Percentiles rank a stretch among this genome's conserved stretches.
Evolutionary conservation across 2,797 vertebrate species (phyloP).

Genomic region (Echiichthys vipera): DNA sequence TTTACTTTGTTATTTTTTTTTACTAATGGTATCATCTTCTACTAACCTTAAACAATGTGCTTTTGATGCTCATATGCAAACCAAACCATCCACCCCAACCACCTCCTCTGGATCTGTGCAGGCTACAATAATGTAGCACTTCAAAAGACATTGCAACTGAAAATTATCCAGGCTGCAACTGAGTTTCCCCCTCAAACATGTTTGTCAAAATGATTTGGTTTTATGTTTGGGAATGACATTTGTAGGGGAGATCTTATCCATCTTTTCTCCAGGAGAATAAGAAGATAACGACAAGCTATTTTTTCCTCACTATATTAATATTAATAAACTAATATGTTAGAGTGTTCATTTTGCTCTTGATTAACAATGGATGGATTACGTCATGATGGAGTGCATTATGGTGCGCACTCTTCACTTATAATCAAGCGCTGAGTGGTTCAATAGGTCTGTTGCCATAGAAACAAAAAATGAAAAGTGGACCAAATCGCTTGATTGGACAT

Average conservation of each 20-base stretch:
- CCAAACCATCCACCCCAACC: neutral
- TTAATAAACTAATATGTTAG: conserved; percentile 23
- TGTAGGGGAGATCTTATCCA: neutral
- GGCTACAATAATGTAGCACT: neutral
- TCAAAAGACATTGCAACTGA: neutral
- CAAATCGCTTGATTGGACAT: conserved; percentile 55
- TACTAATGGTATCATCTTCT: neutral
- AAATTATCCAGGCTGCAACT: neutral
- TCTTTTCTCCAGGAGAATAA: neutral
- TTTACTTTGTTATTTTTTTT: neutral
- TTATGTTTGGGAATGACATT: neutral
- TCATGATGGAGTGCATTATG: conserved; percentile 43
- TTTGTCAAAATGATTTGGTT: neutral
- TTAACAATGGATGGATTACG: conserved; percentile 22
- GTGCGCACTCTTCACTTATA: conserved; percentile 37
- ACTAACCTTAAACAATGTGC: neutral
- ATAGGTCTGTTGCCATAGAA: conserved; percentile 63
- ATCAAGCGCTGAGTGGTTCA: conserved; percentile 59
- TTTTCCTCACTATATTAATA: neutral
- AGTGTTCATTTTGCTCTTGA: conserved; percentile 40
- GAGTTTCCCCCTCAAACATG: neutral
- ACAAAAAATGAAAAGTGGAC: conserved; percentile 47
- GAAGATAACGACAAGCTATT: neutral
- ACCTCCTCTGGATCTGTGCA: neutral
- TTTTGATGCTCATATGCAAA: neutral